These are phyloP conservation scores for Crossaster papposus DNA, from an alignment of 53 echinoderm and acorn worm species.

Conservation along the genomic window DNA sequence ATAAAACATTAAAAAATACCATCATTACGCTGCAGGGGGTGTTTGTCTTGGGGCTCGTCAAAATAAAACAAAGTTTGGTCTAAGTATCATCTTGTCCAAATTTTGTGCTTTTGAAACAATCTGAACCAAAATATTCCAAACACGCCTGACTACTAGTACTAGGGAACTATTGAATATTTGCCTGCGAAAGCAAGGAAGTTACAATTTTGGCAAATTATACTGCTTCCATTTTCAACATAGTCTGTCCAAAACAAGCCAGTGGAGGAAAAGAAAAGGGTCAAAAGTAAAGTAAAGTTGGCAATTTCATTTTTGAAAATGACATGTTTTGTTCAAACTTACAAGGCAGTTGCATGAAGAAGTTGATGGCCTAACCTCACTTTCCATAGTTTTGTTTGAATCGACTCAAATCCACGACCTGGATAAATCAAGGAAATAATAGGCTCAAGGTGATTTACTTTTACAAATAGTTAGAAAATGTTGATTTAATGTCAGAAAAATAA, in stretches of 20 bases:
- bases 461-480: not conserved
- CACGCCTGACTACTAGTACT: too few species aligned
- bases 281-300: not conserved
- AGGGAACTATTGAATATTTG: not conserved
- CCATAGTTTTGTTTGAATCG: not conserved
- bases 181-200: not conserved
- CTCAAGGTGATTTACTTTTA: not conserved
- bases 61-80: too few species aligned
- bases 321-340: slow-evolving; percentile 16
- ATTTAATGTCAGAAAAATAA: not conserved
- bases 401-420: not conserved
- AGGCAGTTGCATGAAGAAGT: slow-evolving; percentile 16
- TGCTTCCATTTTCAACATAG: not conserved
- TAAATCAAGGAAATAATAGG: not conserved
- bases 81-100: too few species aligned
- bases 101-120: too few species aligned
- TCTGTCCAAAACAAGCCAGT: not conserved
- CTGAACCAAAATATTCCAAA: too few species aligned
- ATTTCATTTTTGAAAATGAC: not conserved
- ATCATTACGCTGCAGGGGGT: too few species aligned
- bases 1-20: too few species aligned
- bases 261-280: not conserved
- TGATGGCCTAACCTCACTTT: slow-evolving; percentile 36
- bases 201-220: not conserved
- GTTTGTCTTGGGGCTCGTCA: too few species aligned